Conservation (phyloP, 2,888 invertebrate genomes). For the Clusia tigrina region DNA sequence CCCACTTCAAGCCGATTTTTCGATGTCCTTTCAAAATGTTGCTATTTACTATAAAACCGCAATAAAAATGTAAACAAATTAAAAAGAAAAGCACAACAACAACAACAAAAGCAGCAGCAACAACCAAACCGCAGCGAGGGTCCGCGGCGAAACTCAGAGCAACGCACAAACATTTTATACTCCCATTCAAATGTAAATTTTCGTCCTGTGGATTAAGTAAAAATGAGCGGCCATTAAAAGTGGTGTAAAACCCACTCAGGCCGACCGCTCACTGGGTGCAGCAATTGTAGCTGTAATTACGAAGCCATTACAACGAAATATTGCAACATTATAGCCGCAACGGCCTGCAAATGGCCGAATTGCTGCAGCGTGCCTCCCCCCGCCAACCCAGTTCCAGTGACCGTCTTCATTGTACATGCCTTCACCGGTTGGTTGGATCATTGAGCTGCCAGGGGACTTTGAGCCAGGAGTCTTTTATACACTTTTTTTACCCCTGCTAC, state of each 20-base stretch:
- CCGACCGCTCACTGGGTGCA: neutral
- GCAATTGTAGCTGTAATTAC: neutral
- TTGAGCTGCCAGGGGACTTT: no score
- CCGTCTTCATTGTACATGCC: no score
- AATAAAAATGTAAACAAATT: neutral
- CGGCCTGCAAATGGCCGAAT: neutral
- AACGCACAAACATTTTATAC: neutral
- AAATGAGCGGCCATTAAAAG: slow-evolving; percentile 14
- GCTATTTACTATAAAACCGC: neutral
- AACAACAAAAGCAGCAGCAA: neutral
- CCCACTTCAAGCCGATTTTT: no score
- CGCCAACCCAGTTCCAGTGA: no score
- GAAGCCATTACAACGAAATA: neutral
- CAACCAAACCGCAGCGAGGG: neutral
- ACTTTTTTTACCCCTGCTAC: neutral
- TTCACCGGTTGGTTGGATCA: slow-evolving; percentile 1
- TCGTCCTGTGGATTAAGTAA: slow-evolving; percentile 22
- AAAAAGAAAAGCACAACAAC: no score
- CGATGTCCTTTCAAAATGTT: no score
- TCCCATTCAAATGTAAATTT: slow-evolving; percentile 12
- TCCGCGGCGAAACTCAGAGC: neutral
- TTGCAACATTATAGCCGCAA: neutral
- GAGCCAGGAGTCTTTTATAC: neutral
- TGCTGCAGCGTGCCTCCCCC: neutral
- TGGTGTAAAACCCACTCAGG: neutral